Evolutionary conservation across 2,888 invertebrate genomes (phyloP), one percentile per base, ranked within the genome.

Genomic region (Pammene fasciana): DNA sequence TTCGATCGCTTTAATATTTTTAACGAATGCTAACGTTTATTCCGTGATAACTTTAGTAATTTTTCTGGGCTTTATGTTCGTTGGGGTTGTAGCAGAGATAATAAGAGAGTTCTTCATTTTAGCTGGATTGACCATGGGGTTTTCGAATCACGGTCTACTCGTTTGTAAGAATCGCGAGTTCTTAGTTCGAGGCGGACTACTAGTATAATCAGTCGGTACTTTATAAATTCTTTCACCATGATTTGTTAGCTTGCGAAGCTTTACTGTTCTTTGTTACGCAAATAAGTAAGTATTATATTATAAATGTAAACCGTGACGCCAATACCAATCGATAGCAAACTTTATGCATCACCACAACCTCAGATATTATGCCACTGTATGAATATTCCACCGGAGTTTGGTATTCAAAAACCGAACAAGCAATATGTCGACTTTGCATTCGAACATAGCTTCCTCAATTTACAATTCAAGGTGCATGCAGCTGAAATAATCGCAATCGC

Each of bases 321-420:
- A 52, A 59, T 59, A 52, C 59, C 64, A 59, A 68, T 52, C 48
- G 18, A 54, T 54, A 65, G 45, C 59, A 18, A 26, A 59, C 38
- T 59, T 52, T 46, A 68, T 65, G 68, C 68, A 55, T 55, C 55
- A 43, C 48, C 52, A 45, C 55, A 55, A 65, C 45, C 41, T 16
- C 74, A 68, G 76, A 79, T 76, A 75, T 73, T 71, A 75, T 71
- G 71, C 72, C 68, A 52, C 11, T 56, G 68, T 78, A 84, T 87
- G 83, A 82, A 81, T 85, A 88, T 87, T 84, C 86, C 26, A 62
- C 48, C 67, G 54, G 73, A 79, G 81, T 86, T 87, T 86, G 82
- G 82, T 85, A 87, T 88, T 86, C 85, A 74, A 82, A 82, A 83
- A 82, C 76, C 77, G 82, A 86, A 85, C 84, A 84, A 85, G 84